phyloP scores from a whole-genome alignment of 2,113 vertebrate species.

The Passer montanus region DNA sequence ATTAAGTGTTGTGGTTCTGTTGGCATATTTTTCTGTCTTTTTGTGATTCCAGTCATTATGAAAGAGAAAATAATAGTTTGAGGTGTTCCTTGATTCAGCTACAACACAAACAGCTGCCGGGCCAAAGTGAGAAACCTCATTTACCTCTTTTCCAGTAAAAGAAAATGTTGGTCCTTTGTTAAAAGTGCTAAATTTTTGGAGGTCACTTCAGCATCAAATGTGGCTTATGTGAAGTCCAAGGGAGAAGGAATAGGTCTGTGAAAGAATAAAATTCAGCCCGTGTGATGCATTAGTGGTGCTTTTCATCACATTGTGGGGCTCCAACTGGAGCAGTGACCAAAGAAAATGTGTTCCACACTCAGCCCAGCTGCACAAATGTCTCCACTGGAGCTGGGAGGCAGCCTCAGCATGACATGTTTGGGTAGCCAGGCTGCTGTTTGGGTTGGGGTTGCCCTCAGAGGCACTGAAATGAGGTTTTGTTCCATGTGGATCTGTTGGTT shows the following conservation, averaged over 20 bases:
- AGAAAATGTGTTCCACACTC: not conserved
- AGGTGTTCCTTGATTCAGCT: constrained; percentile 20
- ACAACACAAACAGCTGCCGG: not conserved
- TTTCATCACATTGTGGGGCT: not conserved
- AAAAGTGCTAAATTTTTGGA: constrained; percentile 30
- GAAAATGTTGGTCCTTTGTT: constrained; percentile 45
- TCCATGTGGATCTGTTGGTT: not conserved
- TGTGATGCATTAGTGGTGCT: not conserved
- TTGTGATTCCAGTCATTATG: not conserved
- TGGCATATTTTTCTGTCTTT: not conserved
- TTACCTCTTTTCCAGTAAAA: constrained; percentile 42
- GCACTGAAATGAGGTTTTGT: not conserved
- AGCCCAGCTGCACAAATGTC: not conserved
- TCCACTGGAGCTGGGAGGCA: not conserved
- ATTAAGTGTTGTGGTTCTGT: not conserved
- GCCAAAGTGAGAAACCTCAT: not conserved
- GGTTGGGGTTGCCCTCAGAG: not conserved
- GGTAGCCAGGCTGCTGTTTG: not conserved
- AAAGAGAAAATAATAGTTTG: not conserved
- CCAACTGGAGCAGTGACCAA: not conserved
- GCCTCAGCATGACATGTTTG: fast-evolving
- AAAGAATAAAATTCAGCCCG: not conserved
- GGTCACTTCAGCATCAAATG: not conserved
- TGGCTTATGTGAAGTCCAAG: not conserved
- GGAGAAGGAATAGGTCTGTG: not conserved